phyloP scores from a whole-genome alignment of 92 coral and sea anemone species.

The Bergia sp. region DNA sequence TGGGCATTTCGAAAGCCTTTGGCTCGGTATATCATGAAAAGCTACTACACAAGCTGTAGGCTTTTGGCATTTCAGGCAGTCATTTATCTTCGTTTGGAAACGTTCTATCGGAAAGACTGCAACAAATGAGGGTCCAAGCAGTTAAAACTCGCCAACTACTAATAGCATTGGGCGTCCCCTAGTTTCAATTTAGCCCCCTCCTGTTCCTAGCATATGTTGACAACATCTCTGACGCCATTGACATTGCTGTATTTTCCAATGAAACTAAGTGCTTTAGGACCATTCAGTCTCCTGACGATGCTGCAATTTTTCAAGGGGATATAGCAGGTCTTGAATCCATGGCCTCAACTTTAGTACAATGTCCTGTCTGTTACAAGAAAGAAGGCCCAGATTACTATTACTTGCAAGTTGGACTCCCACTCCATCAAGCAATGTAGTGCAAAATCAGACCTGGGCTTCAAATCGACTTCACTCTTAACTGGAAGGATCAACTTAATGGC shows the following conservation, averaged over 20 bases:
- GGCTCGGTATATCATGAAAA: background rate
- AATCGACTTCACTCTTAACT: no score
- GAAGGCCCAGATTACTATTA: no score
- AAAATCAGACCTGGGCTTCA: no score
- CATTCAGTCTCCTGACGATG: no score
- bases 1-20: slow-evolving; percentile 24
- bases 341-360: no score
- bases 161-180: background rate
- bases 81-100: slow-evolving; percentile 8
- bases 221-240: background rate
- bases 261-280: background rate
- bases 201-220: background rate
- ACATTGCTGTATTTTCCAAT: background rate
- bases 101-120: slow-evolving; percentile 27
- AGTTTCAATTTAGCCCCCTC: background rate
- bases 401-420: no score
- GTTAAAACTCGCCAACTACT: background rate
- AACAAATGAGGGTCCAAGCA: background rate
- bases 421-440: no score
- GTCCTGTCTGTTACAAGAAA: no score
- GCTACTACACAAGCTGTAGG: background rate
- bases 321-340: no score
- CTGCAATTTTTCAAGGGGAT: no score
- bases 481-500: no score
- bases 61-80: background rate